These are phyloP conservation scores for Parauchenoglanis punctatus DNA, from an alignment of 2,797 vertebrate species.

Conservation along the genomic window DNA sequence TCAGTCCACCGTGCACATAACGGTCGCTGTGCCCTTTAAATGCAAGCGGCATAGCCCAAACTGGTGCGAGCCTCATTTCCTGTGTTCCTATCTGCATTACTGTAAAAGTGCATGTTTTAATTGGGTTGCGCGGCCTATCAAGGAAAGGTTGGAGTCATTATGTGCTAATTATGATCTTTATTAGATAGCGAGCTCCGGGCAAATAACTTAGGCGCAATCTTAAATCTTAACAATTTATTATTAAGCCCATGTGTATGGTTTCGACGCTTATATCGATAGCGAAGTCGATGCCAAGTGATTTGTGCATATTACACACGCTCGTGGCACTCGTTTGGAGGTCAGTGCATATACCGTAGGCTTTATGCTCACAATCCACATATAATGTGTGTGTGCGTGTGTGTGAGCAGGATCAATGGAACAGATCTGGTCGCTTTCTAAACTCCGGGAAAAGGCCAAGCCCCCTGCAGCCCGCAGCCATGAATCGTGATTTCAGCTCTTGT, in stretches of 20 bases:
- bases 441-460: background rate
- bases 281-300: background rate
- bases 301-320: background rate
- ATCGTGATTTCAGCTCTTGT: slow-evolving; percentile 73
- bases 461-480: slow-evolving; percentile 58
- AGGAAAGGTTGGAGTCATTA: slow-evolving; percentile 64
- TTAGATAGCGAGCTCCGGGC: slow-evolving; percentile 60
- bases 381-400: slow-evolving; percentile 55
- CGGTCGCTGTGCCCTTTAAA: slow-evolving; percentile 62
- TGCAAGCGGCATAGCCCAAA: slow-evolving; percentile 54
- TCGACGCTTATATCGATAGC: background rate
- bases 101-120: slow-evolving; percentile 64
- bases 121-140: slow-evolving; percentile 63
- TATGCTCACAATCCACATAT: background rate
- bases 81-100: slow-evolving; percentile 57
- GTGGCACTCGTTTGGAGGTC: background rate
- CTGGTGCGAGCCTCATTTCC: slow-evolving; percentile 57
- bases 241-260: background rate
- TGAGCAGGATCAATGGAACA: background rate
- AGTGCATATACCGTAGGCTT: background rate
- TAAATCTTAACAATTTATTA: background rate
- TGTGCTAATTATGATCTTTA: slow-evolving; percentile 70
- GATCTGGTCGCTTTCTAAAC: background rate
- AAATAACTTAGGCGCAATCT: slow-evolving; percentile 27
- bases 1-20: slow-evolving; percentile 65